Conservation (phyloP, 2,888 invertebrate genomes). For the Cantharis flavilabris region DNA sequence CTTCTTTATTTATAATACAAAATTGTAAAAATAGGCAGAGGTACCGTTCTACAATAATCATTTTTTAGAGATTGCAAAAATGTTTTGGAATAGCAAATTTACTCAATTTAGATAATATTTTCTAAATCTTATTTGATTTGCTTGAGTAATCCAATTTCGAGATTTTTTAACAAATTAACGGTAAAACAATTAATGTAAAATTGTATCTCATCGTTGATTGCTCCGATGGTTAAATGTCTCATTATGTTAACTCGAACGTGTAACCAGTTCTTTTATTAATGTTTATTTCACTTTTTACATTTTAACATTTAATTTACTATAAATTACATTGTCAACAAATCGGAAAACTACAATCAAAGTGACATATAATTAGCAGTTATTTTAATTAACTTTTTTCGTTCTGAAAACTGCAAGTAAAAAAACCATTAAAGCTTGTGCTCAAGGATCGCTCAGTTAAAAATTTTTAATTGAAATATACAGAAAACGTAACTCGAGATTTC, state of each 20-base stretch:
- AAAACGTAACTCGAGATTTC: background rate
- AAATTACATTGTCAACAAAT: background rate
- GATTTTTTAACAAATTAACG: background rate
- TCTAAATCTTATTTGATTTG: background rate
- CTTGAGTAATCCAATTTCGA: background rate
- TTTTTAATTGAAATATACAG: background rate
- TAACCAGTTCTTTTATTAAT: background rate
- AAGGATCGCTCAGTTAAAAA: background rate
- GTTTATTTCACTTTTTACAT: background rate
- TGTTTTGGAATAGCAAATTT: too few species aligned
- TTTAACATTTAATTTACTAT: background rate
- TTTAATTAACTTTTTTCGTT: background rate
- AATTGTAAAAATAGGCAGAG: too few species aligned
- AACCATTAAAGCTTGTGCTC: background rate
- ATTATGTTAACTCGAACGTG: background rate
- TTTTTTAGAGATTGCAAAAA: too few species aligned
- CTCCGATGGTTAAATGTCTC: background rate
- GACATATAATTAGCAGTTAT: background rate
- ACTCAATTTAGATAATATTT: too few species aligned
- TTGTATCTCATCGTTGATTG: background rate
- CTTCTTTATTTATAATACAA: too few species aligned
- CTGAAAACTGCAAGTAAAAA: background rate
- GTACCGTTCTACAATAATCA: too few species aligned
- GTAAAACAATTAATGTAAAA: background rate
- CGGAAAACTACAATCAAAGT: background rate